phyloP scores from a whole-genome alignment of 2,113 vertebrate genomes.

The Cricetomys ansorgei region DNA sequence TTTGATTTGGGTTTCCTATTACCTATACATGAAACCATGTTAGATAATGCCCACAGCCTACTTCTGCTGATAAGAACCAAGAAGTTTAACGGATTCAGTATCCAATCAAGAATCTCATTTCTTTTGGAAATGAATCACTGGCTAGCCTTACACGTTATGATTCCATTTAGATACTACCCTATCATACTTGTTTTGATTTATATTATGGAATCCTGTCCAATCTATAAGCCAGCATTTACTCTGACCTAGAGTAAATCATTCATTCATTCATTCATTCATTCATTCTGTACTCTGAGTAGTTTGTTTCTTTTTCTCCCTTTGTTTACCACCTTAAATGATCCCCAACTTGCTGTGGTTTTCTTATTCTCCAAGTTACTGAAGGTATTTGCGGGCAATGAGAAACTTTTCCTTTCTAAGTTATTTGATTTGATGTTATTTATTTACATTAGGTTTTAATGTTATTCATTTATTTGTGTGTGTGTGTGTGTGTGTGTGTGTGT shows the following conservation, averaged over 20 bases:
- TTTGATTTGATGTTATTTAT: neutral
- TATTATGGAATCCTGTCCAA: neutral
- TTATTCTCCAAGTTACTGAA: conserved; percentile 41
- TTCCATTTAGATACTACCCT: neutral
- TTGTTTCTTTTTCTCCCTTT: neutral
- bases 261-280: neutral
- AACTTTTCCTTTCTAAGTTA: conserved; percentile 41
- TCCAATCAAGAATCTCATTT: conserved; percentile 17
- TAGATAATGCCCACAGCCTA: conserved; percentile 18
- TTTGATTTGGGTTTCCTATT: conserved; percentile 40
- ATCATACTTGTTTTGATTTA: neutral
- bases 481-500: neutral
- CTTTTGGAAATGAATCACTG: neutral
- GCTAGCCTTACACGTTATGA: neutral
- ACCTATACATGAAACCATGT: neutral
- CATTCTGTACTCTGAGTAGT: neutral
- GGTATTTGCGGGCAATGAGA: neutral
- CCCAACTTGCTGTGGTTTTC: neutral
- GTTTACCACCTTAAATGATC: conserved; percentile 5
- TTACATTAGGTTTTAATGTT: neutral
- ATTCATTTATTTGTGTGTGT: neutral
- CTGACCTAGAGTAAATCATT: neutral
- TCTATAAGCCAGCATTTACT: neutral
- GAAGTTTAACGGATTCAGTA: neutral
- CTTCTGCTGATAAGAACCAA: conserved; percentile 47